Conservation (phyloP, 1,140 invertebrate genomes). For the Drosophila ogumai region DNA sequence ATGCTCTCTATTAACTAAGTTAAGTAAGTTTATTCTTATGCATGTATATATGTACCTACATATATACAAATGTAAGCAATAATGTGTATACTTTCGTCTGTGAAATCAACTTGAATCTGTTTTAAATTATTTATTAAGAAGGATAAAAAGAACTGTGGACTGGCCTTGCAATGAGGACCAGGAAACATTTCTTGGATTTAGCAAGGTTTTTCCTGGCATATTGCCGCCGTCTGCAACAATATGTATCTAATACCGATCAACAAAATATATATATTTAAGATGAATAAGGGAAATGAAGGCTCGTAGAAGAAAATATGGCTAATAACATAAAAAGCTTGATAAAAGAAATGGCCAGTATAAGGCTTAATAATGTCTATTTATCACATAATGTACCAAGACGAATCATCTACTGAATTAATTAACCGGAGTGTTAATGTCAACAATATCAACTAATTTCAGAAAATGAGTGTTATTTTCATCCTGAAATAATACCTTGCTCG, state of each 20-base stretch:
- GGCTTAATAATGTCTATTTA: not conserved
- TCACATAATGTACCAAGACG: not conserved
- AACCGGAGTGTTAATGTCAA: not conserved
- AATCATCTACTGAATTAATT: not conserved
- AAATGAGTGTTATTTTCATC: not conserved
- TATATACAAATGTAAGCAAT: not conserved
- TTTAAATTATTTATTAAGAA: not conserved
- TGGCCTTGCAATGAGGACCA: not conserved
- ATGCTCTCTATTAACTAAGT: not conserved
- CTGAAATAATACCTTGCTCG: not conserved
- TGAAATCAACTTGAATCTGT: not conserved
- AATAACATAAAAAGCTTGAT: not conserved
- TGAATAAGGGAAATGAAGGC: not conserved
- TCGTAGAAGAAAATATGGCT: not conserved
- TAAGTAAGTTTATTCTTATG: not conserved
- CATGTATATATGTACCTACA: not conserved
- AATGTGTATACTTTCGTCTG: not conserved
- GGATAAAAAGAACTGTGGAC: not conserved
- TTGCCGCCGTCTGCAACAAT: not conserved
- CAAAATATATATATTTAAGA: not conserved
- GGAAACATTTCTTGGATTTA: not conserved
- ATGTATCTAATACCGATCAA: not conserved
- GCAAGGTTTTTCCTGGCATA: not conserved
- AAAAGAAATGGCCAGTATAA: not conserved
- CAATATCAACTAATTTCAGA: not conserved